Evolutionary conservation across 2,113 vertebrate species (phyloP).

Genomic region (Tyto alba): DNA sequence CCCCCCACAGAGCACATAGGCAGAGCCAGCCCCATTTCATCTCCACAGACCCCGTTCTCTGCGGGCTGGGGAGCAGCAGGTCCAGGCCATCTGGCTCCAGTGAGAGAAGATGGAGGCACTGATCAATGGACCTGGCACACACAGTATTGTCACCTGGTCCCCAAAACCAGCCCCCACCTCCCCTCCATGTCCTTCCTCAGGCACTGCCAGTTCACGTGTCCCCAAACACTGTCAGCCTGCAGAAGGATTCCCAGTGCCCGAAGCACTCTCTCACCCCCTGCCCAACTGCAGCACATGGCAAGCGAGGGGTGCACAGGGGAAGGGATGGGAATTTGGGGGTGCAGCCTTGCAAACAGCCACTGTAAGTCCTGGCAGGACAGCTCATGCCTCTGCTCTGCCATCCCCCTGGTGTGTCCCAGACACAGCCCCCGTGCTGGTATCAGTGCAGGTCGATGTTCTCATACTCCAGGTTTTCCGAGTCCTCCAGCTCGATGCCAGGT

Average conservation of each 20-base stretch:
- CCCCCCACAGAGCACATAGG: background rate
- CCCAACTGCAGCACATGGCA: background rate
- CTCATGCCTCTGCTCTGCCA: background rate
- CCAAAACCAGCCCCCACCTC: background rate
- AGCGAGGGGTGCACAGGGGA: background rate
- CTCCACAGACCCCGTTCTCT: background rate
- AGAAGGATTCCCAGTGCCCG: background rate
- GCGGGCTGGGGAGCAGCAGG: background rate
- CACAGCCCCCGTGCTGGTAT: background rate
- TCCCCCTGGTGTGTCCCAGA: background rate
- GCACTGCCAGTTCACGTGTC: background rate
- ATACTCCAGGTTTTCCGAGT: constrained; percentile 84
- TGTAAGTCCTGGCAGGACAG: background rate
- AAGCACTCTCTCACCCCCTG: background rate
- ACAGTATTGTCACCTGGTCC: background rate
- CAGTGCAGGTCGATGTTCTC: constrained; percentile 79
- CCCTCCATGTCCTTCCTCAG: background rate
- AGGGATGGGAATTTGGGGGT: background rate
- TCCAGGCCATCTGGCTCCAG: background rate
- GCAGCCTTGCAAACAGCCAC: background rate
- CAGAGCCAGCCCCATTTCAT: background rate
- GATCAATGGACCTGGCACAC: background rate
- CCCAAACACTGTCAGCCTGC: background rate
- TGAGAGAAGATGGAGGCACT: background rate
- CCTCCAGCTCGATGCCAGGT: constrained; percentile 83